phyloP scores from a whole-genome alignment of 2,113 vertebrate species.

The Zosterops japonicus region DNA sequence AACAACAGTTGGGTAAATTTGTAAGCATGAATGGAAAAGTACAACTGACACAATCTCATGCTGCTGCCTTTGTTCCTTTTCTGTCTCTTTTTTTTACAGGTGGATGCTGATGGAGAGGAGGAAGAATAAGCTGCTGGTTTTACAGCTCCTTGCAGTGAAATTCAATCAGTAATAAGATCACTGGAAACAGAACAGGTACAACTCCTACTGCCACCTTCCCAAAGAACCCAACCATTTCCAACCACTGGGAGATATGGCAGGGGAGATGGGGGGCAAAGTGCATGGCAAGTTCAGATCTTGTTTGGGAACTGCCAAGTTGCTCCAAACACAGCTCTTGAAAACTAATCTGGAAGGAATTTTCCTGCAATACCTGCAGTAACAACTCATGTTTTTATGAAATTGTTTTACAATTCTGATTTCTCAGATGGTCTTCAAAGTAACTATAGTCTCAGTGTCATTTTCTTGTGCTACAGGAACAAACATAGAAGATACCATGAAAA shows the following conservation, averaged over 20 bases:
- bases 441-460: background rate
- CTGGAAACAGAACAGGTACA: background rate
- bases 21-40: background rate
- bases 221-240: background rate
- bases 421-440: background rate
- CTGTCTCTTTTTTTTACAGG: background rate
- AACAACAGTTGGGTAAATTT: background rate
- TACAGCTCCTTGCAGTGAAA: background rate
- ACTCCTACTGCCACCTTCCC: background rate
- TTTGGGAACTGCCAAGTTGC: background rate
- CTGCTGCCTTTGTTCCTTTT: background rate
- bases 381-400: background rate
- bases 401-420: background rate
- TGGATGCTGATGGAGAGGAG: background rate
- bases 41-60: background rate
- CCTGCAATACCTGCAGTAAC: background rate
- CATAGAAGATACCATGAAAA: background rate
- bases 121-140: background rate
- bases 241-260: fast-evolving
- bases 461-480: background rate
- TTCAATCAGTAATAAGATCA: background rate
- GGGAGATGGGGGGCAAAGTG: background rate
- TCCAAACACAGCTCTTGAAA: background rate
- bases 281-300: fast-evolving
- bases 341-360: background rate